Evolutionary conservation across 2,888 invertebrate genomes (phyloP), one percentile per base, ranked within the genome.

Genomic region (Pachydiplax longipennis): DNA sequence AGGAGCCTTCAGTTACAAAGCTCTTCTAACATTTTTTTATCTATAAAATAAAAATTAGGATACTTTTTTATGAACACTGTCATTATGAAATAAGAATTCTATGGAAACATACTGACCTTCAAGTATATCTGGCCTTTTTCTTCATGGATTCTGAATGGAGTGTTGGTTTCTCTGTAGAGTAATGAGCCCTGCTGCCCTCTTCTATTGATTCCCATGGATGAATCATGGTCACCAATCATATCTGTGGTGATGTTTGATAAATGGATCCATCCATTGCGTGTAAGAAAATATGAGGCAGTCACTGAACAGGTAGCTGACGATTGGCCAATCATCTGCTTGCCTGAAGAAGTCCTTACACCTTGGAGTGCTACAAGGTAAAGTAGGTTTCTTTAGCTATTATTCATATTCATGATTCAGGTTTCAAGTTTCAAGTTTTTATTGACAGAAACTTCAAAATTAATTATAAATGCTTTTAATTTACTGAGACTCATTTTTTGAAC

Each of bases 291-390:
- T 5, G 98, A 97, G 37, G 97, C 97, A 22, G 97, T 97, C 91
- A 98, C 97, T 18, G 97, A 97, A 93, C 98, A 98, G 91, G 98
- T 96, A 48, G 98, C 97, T 22, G 97, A 96, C 92, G 95, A 65
- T 1, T 87, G 37, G 18, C 61, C 31, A 31, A 12, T 31, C 25
- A 73, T 31, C 73, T 73, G 73, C 25, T 73, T 73, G 13, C 73
- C 22, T 25, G 73, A 10, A 31, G 73, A 31, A 10, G 73, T 2
- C 25, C 25, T 31, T 73, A 31, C 12, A 13, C 73, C 73, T 8
- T 73, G 73, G 25, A 73, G 73, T 12, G 73, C 73, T 73, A 18
- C 15, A 73, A 73, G 31, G 25, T 73, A 73, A 15, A 73, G 18
- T 5, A 53, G 18, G 15, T 18, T 18, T 53, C 13, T 53, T 2